Conservation (phyloP, 2,888 invertebrate species). For the Mythimna loreyi region DNA sequence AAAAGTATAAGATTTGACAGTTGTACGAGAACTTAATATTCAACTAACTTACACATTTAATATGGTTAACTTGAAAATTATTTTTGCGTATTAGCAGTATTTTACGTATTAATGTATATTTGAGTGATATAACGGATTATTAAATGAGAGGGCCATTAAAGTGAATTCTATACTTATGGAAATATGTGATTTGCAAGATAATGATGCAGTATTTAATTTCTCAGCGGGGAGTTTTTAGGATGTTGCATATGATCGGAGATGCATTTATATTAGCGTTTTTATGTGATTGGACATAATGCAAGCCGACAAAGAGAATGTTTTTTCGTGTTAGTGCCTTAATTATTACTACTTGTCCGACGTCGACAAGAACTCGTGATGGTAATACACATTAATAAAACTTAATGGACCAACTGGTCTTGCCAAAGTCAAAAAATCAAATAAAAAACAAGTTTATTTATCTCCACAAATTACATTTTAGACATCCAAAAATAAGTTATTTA, state of each 20-base stretch:
- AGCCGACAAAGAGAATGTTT: constrained; percentile 55
- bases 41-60: constrained; percentile 56
- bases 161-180: constrained; percentile 20
- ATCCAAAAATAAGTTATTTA: too few relatives aligned
- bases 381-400: neutral
- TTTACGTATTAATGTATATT: constrained; percentile 51
- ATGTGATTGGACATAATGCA: constrained; percentile 56
- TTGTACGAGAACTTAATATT: constrained; percentile 72
- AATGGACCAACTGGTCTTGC: neutral
- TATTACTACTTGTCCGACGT: constrained; percentile 23
- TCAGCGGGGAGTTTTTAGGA: constrained; percentile 66
- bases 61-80: constrained; percentile 33
- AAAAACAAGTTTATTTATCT: too few relatives aligned
- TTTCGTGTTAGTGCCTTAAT: constrained; percentile 44
- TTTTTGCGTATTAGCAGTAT: constrained; percentile 41
- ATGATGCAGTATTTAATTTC: constrained; percentile 66
- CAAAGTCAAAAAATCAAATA: too few relatives aligned
- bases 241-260: constrained; percentile 52
- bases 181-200: constrained; percentile 61
- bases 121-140: constrained; percentile 27
- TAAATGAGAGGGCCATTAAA: constrained; percentile 15
- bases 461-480: too few relatives aligned
- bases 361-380: constrained; percentile 7
- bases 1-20: constrained; percentile 75
- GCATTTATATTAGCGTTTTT: constrained; percentile 63